A percentile compares a stretch with the other conserved stretches of the same genome.
These are phyloP conservation scores for Notiomystis cincta DNA, from an alignment of 2,113 vertebrate genomes.

Conservation along the genomic window DNA sequence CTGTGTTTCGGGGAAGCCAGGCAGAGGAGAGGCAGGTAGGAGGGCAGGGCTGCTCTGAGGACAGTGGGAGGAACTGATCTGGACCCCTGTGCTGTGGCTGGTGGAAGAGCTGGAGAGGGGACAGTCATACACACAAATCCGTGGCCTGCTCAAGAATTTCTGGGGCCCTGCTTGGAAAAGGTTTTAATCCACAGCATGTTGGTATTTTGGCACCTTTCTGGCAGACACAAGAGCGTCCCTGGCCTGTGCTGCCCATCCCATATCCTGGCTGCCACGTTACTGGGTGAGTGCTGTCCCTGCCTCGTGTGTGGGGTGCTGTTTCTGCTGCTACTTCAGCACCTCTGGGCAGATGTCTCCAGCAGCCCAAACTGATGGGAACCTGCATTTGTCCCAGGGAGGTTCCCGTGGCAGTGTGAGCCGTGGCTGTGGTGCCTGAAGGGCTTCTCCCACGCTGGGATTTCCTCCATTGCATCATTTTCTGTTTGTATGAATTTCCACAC, in stretches of 20 bases:
- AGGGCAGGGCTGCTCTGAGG: not conserved
- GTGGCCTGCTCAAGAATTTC: not conserved
- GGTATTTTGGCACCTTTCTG: not conserved
- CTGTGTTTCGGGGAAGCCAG: not conserved
- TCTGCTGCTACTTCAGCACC: not conserved
- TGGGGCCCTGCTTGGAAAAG: not conserved
- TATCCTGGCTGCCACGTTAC: not conserved
- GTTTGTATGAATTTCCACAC: not conserved
- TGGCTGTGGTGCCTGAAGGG: rapidly evolving
- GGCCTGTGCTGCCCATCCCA: rapidly evolving
- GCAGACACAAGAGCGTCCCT: not conserved
- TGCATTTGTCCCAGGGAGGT: not conserved
- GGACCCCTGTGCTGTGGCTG: not conserved
- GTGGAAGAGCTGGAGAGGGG: not conserved
- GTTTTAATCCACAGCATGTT: not conserved
- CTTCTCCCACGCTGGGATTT: not conserved
- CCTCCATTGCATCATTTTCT: not conserved
- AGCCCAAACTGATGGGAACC: not conserved
- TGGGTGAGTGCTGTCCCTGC: not conserved
- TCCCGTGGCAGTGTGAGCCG: rapidly evolving
- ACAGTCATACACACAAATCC: rapidly evolving
- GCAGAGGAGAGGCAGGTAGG: not conserved
- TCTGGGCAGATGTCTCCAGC: not conserved
- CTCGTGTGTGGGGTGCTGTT: rapidly evolving
- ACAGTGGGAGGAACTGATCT: not conserved